phyloP scores from a whole-genome alignment of 2,888 invertebrate species.

The Hemicrepidius hirtus region DNA sequence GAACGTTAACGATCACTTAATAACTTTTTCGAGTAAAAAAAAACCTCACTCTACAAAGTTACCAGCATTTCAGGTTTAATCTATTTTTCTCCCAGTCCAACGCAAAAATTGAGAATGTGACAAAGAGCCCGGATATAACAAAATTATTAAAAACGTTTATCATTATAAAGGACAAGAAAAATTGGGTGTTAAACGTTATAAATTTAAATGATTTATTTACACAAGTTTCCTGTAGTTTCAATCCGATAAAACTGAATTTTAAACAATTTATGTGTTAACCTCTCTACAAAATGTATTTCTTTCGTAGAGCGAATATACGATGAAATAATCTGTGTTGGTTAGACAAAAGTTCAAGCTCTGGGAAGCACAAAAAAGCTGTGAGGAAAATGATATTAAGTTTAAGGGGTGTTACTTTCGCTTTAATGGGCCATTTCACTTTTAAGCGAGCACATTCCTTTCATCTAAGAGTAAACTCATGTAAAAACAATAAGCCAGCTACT shows the following conservation, averaged over 20 bases:
- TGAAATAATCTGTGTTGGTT: not conserved
- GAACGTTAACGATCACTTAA: constrained; percentile 10
- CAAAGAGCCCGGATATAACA: constrained; percentile 11
- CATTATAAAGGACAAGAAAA: constrained; percentile 15
- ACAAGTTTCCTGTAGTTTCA: not conserved
- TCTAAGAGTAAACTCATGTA: constrained; percentile 17
- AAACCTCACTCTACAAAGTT: not conserved
- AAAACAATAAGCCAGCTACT: constrained; percentile 17
- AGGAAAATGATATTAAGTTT: constrained; percentile 24
- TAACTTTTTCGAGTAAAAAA: not conserved
- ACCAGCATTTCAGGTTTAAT: not conserved
- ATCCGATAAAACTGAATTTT: too few relatives aligned
- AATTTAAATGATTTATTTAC: constrained; percentile 22
- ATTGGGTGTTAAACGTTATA: constrained; percentile 9
- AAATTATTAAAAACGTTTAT: constrained; percentile 26
- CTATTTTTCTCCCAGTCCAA: not conserved
- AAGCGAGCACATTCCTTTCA: not conserved
- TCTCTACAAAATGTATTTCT: too few relatives aligned
- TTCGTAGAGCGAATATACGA: too few relatives aligned
- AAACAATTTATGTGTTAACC: too few relatives aligned
- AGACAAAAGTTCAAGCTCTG: not conserved
- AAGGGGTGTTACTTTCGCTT: constrained; percentile 17
- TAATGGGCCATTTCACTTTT: constrained; percentile 24
- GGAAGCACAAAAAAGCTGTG: constrained; percentile 2
- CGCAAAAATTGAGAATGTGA: not conserved